Conservation (phyloP, 2,888 invertebrate species). For the Dendrolimus pini region DNA sequence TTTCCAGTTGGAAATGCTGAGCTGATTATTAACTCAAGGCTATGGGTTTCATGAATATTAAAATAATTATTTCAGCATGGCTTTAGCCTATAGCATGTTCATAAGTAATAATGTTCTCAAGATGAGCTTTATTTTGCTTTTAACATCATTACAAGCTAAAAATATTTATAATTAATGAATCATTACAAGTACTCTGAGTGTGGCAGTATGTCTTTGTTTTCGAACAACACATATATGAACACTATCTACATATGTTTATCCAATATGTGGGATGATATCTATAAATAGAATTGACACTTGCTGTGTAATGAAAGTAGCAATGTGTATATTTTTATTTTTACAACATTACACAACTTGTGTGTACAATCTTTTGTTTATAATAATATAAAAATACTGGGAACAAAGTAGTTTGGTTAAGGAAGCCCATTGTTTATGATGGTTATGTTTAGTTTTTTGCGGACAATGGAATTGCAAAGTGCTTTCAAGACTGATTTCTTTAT, state of each 20-base stretch:
- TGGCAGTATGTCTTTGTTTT: background rate
- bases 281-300: background rate
- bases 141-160: no score
- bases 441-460: conserved; percentile 1
- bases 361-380: background rate
- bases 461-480: background rate
- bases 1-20: no score
- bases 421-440: background rate
- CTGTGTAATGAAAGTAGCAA: background rate
- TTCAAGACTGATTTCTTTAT: conserved; percentile 5
- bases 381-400: background rate
- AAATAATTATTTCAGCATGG: no score
- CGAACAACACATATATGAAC: background rate
- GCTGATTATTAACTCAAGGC: no score
- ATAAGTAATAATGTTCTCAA: no score
- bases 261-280: background rate
- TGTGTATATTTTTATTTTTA: background rate
- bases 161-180: no score
- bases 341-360: conserved; percentile 1
- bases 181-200: no score
- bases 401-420: background rate
- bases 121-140: no score
- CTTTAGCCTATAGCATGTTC: no score
- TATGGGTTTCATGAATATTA: no score
- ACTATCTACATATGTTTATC: background rate